Evolutionary conservation across 2,797 vertebrate species (phyloP), one percentile per base, ranked within the genome.

Genomic region (Siniperca undulata): DNA sequence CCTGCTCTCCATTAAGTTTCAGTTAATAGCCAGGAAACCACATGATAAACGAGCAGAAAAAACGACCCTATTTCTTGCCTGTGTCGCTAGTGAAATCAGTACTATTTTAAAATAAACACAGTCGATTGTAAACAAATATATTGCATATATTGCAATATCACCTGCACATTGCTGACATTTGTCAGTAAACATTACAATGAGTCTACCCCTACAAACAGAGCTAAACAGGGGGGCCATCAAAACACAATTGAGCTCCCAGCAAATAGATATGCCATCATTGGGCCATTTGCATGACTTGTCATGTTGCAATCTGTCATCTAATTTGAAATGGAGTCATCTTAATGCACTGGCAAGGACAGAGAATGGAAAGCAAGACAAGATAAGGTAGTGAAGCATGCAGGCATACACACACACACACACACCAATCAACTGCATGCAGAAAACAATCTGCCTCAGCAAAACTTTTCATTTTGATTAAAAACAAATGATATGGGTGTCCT

Each of bases 381-480:
- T 70, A 81, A 80, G 72, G 78, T 64, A 74, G 86, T 72, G 88
- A 89, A 84, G 90, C 77, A 3, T 84, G 62, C 22, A 75, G 38
- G 16, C 46, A 73, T 66, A 64, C 69, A 77, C 69, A 56, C 61
- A 52, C 61, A 50, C 70, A 73, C 46, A 79, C 77, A 70, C 60
- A 65, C 72, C 38, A 77, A 88, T 84, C 83, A 81, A 80, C 72
- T 20, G 69, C 64, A 79, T 24, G 70, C 75, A 88, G 78, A 92
- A 94, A 92, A 93, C 91, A 92, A 94, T 93, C 89, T 92, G 88
- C 89, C 91, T 92, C 90, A 91, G 92, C 92, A 91, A 94, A 95
- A 95, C 91, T 93, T 94, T 89, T 93, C 92, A 91, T 94, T 95
- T 93, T 94, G 93, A 94, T 95, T 95, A 94, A 93, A 95, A 93